Evolutionary conservation across 2,888 invertebrate species (phyloP), one percentile per base, ranked within the genome.

Genomic region (Apotomis betuletana): DNA sequence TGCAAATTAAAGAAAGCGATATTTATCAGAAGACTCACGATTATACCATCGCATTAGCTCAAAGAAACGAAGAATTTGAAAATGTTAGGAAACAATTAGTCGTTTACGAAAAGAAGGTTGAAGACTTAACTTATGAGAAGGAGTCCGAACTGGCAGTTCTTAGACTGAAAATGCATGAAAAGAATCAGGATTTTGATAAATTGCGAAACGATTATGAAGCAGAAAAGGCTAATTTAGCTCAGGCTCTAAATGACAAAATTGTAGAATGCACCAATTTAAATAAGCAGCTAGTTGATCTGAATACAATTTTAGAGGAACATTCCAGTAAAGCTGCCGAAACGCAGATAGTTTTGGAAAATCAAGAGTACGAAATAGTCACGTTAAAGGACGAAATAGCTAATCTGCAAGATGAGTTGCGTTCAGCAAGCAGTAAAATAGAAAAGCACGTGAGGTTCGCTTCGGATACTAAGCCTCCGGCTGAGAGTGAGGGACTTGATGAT

Each of bases 321-420:
- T 88, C 94, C 8, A 89, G 85, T 51, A 95, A 94, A 80, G 78
- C 94, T n/a, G 79, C 83, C 0, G 95, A 96, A 81, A 86, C 95
- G 79, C 94, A 95, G 80, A 83, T 88, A 2, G 95, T 94, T 0
- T 89, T 97, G 64, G 95, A 96, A 81, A 94, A 93, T 64, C 96
- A 96, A 83, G 96, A 96, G 79, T 86, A 95, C 69, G 96, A 96
- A 87, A 96, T 97, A 77, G 96, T 96, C 5, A 95, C 95, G 5
- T 83, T 96, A 5, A 96, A 96, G 80, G 95, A 95, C 76, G 95
- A 96, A 80, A 87, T 96, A 74, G 77, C 81, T n/a, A 85, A 79
- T 76, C 83, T 92, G 74, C 86, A 88, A 70, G 81, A 84, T 61
- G 68, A 85, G 69, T 80, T 91, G 74, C 84, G 84, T 73, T 76